Percentiles rank a stretch among this genome's conserved stretches.
phyloP scores from a whole-genome alignment of 2,888 invertebrate species.

The Nomada lathburiana region DNA sequence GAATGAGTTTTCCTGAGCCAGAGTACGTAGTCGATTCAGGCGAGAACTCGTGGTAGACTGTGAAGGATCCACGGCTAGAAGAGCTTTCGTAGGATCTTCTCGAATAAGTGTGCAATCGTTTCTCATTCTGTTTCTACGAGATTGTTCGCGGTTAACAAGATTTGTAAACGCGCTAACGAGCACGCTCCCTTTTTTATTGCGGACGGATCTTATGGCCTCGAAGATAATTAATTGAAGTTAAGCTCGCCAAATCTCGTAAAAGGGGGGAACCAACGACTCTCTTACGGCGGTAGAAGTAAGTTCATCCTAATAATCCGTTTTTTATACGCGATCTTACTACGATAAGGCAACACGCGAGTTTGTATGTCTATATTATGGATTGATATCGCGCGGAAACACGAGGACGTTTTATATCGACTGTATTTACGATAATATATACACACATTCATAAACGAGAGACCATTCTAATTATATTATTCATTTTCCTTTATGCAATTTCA shows the following conservation, averaged over 20 bases:
- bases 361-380: constrained; percentile 73
- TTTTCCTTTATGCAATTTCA: too few relatives aligned
- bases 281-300: constrained; percentile 49
- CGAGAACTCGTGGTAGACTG: background rate
- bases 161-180: constrained; percentile 24
- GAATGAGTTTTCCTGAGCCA: constrained; percentile 34
- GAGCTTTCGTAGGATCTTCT: constrained; percentile 28
- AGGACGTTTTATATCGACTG: constrained; percentile 81
- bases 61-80: background rate
- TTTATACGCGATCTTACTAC: constrained; percentile 74
- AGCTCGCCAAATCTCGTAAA: constrained; percentile 24
- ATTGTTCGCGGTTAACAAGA: constrained; percentile 30
- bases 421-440: constrained; percentile 81
- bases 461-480: too few relatives aligned
- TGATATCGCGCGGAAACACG: constrained; percentile 74
- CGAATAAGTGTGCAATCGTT: constrained; percentile 13
- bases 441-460: constrained; percentile 61
- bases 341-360: constrained; percentile 70
- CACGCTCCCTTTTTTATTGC: constrained; percentile 34
- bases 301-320: constrained; percentile 71
- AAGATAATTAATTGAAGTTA: constrained; percentile 42
- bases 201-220: constrained; percentile 33
- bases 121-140: constrained; percentile 22
- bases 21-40: constrained; percentile 43
- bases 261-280: constrained; percentile 5